Evolutionary conservation across 2,888 invertebrate genomes (phyloP).

Genomic region (Ectropis crepuscularia): DNA sequence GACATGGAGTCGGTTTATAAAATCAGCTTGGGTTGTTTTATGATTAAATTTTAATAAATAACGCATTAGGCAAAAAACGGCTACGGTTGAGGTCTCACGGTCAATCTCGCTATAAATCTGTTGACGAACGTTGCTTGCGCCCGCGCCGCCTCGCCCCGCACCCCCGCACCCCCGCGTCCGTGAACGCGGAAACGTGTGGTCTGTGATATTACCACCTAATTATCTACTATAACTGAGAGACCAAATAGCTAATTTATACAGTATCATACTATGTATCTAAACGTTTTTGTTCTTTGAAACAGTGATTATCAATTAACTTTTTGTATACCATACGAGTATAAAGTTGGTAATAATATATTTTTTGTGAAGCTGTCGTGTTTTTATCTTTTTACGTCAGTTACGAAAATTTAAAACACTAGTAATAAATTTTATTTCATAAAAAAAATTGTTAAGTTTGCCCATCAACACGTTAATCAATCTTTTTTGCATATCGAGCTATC

Average conservation of each 20-base stretch:
- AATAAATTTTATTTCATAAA: background rate
- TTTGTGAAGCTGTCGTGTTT: slow-evolving; percentile 7
- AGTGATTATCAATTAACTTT: slow-evolving; percentile 33
- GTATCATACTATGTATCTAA: slow-evolving; percentile 47
- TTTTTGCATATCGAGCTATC: too few relatives aligned
- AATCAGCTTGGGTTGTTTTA: slow-evolving; percentile 72
- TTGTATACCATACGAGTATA: slow-evolving; percentile 11
- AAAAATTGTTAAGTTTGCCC: too few relatives aligned
- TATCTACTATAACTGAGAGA: slow-evolving; percentile 59
- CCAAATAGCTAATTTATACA: slow-evolving; percentile 57
- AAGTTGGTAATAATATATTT: slow-evolving; percentile 7
- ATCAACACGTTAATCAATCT: too few relatives aligned
- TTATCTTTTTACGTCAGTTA: slow-evolving; percentile 3
- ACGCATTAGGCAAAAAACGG: slow-evolving; percentile 80
- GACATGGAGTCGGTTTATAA: slow-evolving; percentile 64
- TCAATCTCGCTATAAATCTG: slow-evolving; percentile 80
- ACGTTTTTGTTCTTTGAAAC: slow-evolving; percentile 26
- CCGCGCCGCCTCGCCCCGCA: slow-evolving; percentile 33
- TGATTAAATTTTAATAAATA: slow-evolving; percentile 82
- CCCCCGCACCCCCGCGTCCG: slow-evolving; percentile 35
- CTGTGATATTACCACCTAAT: slow-evolving; percentile 64
- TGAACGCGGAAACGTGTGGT: slow-evolving; percentile 62
- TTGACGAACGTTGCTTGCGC: slow-evolving; percentile 61
- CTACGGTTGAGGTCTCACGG: slow-evolving; percentile 80
- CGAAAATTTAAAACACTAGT: background rate